These are phyloP conservation scores for Mastigias papua DNA, from an alignment of 30 jellyfish, hydroid and myxozoan species.

Conservation along the genomic window DNA sequence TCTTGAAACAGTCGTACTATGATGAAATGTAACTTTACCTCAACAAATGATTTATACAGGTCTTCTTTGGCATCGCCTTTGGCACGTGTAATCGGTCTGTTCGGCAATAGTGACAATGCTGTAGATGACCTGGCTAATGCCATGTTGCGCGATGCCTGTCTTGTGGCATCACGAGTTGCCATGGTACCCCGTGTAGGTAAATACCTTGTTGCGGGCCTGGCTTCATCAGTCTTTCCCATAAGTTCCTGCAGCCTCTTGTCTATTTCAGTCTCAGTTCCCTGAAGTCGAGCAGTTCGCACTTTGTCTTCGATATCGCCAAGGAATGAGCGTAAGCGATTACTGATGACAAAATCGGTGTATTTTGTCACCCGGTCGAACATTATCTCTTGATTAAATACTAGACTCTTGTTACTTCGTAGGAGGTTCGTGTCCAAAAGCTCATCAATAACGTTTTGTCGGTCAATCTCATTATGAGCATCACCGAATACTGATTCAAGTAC, in stretches of 20 bases:
- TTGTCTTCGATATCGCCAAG: conserved; percentile 88
- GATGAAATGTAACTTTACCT: conserved; percentile 22
- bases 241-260: conserved; percentile 87
- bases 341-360: conserved; percentile 90
- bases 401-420: conserved; percentile 71
- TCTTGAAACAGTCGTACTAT: not conserved
- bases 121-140: conserved; percentile 92
- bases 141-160: conserved; percentile 85
- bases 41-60: conserved; percentile 78
- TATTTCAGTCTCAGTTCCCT: conserved; percentile 88
- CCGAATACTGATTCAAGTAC: conserved; percentile 91
- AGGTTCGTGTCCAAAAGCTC: conserved; percentile 87
- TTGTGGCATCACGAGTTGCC: conserved; percentile 67
- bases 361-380: conserved; percentile 86
- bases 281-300: conserved; percentile 75
- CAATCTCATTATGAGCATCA: conserved; percentile 86
- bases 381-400: conserved; percentile 66
- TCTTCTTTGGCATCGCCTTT: conserved; percentile 76
- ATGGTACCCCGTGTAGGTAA: conserved; percentile 71
- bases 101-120: conserved; percentile 73
- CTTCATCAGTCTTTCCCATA: conserved; percentile 50
- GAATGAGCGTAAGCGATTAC: conserved; percentile 78
- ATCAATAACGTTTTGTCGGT: conserved; percentile 87
- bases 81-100: conserved; percentile 71
- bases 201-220: conserved; percentile 75